Base-by-base conservation (phyloP, 2,888 invertebrate genomes). In the Ectemnius lituratus region DNA sequence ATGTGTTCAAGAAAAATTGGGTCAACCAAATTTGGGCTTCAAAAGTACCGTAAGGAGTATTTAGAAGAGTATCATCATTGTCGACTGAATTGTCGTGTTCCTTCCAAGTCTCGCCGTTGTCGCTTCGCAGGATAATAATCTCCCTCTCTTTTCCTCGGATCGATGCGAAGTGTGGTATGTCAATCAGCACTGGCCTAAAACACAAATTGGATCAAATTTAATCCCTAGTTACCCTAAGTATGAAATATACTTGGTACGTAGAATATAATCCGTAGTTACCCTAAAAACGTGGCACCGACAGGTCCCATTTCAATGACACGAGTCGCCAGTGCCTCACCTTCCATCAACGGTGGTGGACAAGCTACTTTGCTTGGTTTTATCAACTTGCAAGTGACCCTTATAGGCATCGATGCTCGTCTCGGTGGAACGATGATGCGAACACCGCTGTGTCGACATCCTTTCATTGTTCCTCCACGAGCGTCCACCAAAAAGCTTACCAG, bases 401-500 rank as follows among this genome's bases (percentile, higher is more conserved):
- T 98, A 13, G 99, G 99, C 90, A 97, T 97, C 0, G 97, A 94
- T 76, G 99, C 99, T 83, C 98, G 97, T 79, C 97, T 95, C 0
- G 99, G 98, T 18, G 99, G 99, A 57, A 99, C 97, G 85, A 99
- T 97, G 80, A 99, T 95, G 56, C 99, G 94, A 8, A 99, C 97
- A 0, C 99, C 99, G 37, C 98, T 98, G 89, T 99, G 98, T 5
- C 99, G 95, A 91, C 99, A 99, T 18, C 99, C 99, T 83, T 98
- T 95, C 99, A 99, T 99, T 20, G 99, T 98, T 6, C 99, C 99
- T 20, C 99, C 99, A 16, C 99, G 95, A 0, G 99, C 99, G 90
- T 99, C 99, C 84, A 99, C 99, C 93, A 99, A 95, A 92, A 99
- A 99, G 83, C 99, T 99, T 86, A 99, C 99, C 91, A 99, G 94